phyloP scores from a whole-genome alignment of 2,888 invertebrate species.

The Anodontia alba region DNA sequence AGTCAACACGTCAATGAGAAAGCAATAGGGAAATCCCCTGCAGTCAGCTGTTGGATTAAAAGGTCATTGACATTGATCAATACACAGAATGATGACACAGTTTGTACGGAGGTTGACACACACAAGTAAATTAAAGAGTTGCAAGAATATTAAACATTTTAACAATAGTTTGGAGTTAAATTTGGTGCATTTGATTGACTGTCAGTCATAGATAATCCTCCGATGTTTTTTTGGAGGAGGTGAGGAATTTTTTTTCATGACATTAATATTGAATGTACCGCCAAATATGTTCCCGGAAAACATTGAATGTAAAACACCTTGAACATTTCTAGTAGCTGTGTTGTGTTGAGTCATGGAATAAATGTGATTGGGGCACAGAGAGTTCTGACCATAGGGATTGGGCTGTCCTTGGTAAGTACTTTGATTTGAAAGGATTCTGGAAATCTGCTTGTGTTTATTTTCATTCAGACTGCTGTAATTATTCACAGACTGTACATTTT shows the following conservation, averaged over 20 bases:
- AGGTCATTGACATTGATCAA: background rate
- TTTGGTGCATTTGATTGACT: background rate
- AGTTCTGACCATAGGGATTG: background rate
- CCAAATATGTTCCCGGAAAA: conserved; percentile 13
- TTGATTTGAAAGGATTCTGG: conserved; percentile 30
- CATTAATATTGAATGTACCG: conserved; percentile 1
- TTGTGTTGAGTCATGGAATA: background rate
- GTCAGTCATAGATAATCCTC: background rate
- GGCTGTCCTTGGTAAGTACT: background rate
- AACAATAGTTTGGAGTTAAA: background rate
- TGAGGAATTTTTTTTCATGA: background rate
- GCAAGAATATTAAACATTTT: background rate
- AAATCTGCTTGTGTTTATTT: conserved; percentile 40
- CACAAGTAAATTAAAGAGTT: background rate
- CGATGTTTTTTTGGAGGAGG: background rate
- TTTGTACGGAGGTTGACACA: too few relatives aligned
- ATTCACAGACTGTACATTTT: conserved; percentile 42
- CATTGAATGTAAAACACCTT: conserved; percentile 7
- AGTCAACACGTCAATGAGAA: background rate
- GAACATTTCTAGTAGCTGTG: background rate
- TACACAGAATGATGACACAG: background rate
- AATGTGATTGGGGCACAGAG: background rate
- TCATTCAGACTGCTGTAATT: conserved; percentile 45
- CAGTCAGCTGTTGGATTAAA: too few relatives aligned
- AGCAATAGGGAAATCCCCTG: background rate